phyloP scores from a whole-genome alignment of 2,113 vertebrate genomes.

The Dasyurus viverrinus region DNA sequence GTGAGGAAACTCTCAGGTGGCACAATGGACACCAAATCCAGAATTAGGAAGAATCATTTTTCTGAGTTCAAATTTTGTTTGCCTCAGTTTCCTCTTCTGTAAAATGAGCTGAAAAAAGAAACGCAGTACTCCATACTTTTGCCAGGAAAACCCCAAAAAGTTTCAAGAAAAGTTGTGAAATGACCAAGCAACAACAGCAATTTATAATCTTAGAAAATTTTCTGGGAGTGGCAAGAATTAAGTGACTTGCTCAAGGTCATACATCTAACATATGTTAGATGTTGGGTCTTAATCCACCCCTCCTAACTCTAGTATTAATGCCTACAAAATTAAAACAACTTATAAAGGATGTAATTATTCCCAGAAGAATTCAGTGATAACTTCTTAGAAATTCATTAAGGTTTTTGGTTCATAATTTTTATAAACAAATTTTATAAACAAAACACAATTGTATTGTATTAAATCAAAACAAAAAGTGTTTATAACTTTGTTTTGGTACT shows the following conservation, averaged over 20 bases:
- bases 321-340: conserved; percentile 59
- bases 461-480: neutral
- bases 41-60: neutral
- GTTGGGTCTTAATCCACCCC: neutral
- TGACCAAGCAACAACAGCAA: neutral
- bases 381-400: conserved; percentile 61
- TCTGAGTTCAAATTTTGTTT: neutral
- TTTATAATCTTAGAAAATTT: neutral
- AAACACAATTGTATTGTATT: neutral
- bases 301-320: neutral
- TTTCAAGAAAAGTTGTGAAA: neutral
- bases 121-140: neutral
- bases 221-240: neutral
- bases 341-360: conserved; percentile 66
- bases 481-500: neutral
- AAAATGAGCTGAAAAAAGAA: neutral
- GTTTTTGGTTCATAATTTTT: neutral
- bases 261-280: neutral
- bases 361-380: conserved; percentile 67
- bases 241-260: neutral
- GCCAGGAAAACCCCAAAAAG: neutral
- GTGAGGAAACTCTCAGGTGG: neutral
- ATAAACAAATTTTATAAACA: neutral
- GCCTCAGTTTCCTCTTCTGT: neutral
- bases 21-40: neutral